Percentiles rank a stretch among this genome's conserved stretches.
These are phyloP conservation scores for Philopotamus ludificatus DNA, from an alignment of 1,140 invertebrate species.

Conservation along the genomic window DNA sequence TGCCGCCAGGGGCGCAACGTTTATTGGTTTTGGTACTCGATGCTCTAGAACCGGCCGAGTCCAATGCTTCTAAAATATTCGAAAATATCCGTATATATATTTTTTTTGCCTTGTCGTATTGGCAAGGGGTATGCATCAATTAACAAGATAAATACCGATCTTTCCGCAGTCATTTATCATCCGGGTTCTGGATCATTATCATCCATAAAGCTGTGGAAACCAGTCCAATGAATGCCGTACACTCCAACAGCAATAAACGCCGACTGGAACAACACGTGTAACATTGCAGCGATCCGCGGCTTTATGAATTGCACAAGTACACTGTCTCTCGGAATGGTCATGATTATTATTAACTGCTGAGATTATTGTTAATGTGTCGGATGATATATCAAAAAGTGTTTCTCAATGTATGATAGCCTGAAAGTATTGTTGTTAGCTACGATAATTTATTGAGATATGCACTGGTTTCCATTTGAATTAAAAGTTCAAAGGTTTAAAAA, in stretches of 20 bases:
- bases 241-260: too few species aligned
- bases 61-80: background rate
- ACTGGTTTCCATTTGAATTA: too few species aligned
- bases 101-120: too few species aligned
- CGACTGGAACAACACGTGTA: background rate
- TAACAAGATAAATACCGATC: background rate
- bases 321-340: too few species aligned
- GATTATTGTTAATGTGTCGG: too few species aligned
- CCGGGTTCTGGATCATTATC: background rate
- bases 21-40: slow-evolving; percentile 36
- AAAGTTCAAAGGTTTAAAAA: too few species aligned
- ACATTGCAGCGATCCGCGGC: background rate
- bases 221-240: background rate
- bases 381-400: too few species aligned
- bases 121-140: background rate
- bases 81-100: slow-evolving; percentile 1
- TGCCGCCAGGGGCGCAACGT: slow-evolving; percentile 33
- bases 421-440: too few species aligned
- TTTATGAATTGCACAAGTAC: too few species aligned
- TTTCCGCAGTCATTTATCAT: background rate
- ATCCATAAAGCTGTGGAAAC: background rate
- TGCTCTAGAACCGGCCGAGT: background rate
- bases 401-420: too few species aligned
- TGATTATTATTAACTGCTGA: too few species aligned
- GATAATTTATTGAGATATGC: too few species aligned